Base-by-base conservation (phyloP, 2,113 vertebrate species). In the Saccopteryx bilineata region DNA sequence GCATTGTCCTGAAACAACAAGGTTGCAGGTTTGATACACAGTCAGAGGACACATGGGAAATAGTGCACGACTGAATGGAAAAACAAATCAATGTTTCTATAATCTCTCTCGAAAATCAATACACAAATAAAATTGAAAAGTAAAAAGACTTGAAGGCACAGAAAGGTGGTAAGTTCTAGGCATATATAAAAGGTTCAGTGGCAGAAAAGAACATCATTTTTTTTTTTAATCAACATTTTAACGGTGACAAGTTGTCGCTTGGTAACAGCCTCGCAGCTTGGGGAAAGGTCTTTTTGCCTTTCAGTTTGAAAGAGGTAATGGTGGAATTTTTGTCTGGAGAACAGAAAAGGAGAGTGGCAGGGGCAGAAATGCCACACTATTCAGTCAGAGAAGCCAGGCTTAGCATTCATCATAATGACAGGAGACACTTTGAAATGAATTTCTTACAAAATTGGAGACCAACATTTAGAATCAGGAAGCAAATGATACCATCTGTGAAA, bases 301-400 rank as follows among this genome's bases (percentile, higher is more conserved):
- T 95, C 78, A 74, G 19, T 19, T 54, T 84, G 12, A 90, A 76
- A 94, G 68, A 71, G 33, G 24, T 75, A 68, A 63, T 79, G 68
- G 56, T 95, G 54, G 81, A 60, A 52, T 91, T 96, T 96, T 92
- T 88, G 84, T 97, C 76, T 69, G 58, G 81, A 93, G 52, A 94
- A 61, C 52, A 50, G 94, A 76, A 87, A 92, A 79, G 63, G 21
- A 85, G 69, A 87, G 23, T 87, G 90, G 91, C 79, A 54, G n/a
- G 90, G 76, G 60, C 56, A 54, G 90, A 46, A 50, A 7, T 14
- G 39, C 0, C 5, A 54, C 72, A 56, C 52, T 90, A 18, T 61
- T 54, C 65, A 15, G 9, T 31, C 74, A 39, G 52, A 83, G n/a
- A 90, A 85, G 50, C 10, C 5, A 5, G 81, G 72, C 24, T 8